Evolutionary conservation across 2,888 invertebrate genomes (phyloP).

Genomic region (Stenurella melanura): DNA sequence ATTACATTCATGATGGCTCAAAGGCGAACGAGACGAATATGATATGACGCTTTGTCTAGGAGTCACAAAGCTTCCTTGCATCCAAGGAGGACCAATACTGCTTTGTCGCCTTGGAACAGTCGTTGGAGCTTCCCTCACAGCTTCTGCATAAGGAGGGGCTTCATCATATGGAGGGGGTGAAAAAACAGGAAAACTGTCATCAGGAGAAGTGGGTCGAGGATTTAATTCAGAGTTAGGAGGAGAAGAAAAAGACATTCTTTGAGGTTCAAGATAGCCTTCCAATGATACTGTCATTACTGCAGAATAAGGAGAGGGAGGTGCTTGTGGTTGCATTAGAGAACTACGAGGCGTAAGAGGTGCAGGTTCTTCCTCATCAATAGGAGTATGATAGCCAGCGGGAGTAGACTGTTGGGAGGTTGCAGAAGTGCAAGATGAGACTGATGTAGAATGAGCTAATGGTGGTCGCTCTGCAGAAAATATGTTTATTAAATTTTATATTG

Average conservation of each 20-base stretch:
- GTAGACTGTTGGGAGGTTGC: constrained; percentile 78
- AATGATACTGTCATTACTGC: constrained; percentile 89
- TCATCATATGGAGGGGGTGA: constrained; percentile 84
- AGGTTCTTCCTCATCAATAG: constrained; percentile 77
- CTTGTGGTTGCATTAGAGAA: constrained; percentile 74
- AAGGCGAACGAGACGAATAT: constrained; percentile 83
- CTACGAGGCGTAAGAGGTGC: constrained; percentile 76
- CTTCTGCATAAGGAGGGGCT: constrained; percentile 70
- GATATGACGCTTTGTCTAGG: constrained; percentile 86
- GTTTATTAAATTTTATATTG: background rate
- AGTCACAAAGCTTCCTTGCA: constrained; percentile 74
- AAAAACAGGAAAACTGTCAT: constrained; percentile 90
- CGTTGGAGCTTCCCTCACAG: constrained; percentile 67
- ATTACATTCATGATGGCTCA: constrained; percentile 95
- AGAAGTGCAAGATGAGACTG: constrained; percentile 78
- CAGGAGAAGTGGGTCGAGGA: constrained; percentile 81
- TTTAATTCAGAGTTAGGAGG: constrained; percentile 84
- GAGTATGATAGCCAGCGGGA: constrained; percentile 86
- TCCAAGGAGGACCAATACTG: constrained; percentile 76
- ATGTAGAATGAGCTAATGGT: constrained; percentile 76
- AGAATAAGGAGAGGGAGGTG: constrained; percentile 86
- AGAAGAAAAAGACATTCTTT: constrained; percentile 87
- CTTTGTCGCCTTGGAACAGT: constrained; percentile 63
- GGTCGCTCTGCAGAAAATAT: constrained; percentile 64
- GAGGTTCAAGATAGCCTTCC: constrained; percentile 90